Conservation (phyloP, 2,888 invertebrate species). For the Tyria jacobaeae region DNA sequence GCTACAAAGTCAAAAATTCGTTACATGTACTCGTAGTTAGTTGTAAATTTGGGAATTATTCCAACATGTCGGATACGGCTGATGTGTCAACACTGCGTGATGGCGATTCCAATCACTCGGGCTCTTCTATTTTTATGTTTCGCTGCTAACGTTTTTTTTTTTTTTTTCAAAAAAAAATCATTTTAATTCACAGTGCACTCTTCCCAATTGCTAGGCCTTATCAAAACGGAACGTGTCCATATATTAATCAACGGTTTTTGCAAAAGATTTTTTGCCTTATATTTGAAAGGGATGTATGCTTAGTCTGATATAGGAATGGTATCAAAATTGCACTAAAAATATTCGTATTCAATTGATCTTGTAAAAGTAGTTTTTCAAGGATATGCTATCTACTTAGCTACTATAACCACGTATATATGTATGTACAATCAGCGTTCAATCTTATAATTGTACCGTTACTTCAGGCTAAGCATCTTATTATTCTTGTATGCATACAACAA, state of each 20-base stretch:
- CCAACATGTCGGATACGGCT: conserved; percentile 53
- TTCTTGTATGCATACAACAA: too few species aligned
- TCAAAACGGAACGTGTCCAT: conserved; percentile 62
- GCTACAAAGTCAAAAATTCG: conserved; percentile 15
- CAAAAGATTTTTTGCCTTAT: conserved; percentile 28
- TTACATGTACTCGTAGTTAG: conserved; percentile 46
- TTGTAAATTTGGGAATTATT: conserved; percentile 62
- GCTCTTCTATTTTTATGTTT: conserved; percentile 59
- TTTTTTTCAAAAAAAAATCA: conserved; percentile 64
- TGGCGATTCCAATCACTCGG: conserved; percentile 68
- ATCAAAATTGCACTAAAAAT: conserved; percentile 4
- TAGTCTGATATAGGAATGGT: conserved; percentile 36
- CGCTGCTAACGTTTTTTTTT: too few species aligned
- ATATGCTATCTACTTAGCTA: not conserved
- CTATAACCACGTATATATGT: not conserved
- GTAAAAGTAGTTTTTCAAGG: not conserved
- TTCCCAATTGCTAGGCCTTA: conserved; percentile 69
- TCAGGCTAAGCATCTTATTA: too few species aligned
- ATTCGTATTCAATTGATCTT: not conserved
- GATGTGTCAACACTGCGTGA: conserved; percentile 73
- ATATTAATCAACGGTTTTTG: conserved; percentile 65
- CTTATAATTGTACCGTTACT: too few species aligned
- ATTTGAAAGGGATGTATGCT: conserved; percentile 12
- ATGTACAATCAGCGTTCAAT: not conserved
- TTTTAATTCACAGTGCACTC: conserved; percentile 74